Base-by-base conservation (phyloP, 2,797 vertebrate genomes). In the Muscicapa striata region DNA sequence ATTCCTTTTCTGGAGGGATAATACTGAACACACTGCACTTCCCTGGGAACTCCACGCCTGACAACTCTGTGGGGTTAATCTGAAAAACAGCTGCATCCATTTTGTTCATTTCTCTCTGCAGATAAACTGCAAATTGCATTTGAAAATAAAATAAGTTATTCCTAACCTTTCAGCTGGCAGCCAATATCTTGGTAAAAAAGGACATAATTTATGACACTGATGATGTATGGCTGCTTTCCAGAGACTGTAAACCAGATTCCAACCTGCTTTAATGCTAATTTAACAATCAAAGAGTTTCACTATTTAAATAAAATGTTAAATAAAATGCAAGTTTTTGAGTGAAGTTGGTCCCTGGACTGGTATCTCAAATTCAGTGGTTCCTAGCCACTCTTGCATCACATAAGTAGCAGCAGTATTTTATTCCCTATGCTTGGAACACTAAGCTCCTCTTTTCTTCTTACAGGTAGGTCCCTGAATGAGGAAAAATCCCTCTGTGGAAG, bases 41-140 rank as follows among this genome's bases (percentile, higher is more conserved):
- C 57, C 13, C 68, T 55, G 27, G 81, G 61, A 96, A 94, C 85
- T 93, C 92, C 75, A 72, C 41, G 45, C 20, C 26, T 69, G 79
- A 94, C 6, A 24, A 70, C 55, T 69, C 90, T 20, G 74, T 69
- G 66, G 95, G 95, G 97, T 98, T 98, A 97, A 97, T 95, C 96
- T 96, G 90, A 96, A 93, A 97, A 95, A 95, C 97, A 98, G 97
- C 96, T 98, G 97, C 95, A 97, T 96, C 94, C 95, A 93, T 97
- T 97, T 96, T 96, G 88, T 94, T 97, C 96, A 96, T 96, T 97
- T 96, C 95, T 95, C 91, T 97, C 93, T 73, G 9, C 78, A 95
- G 93, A 96, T 91, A 97, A 97, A 97, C 93, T 96, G 95, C 94
- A 97, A 98, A 97, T 95, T 97, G 90, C 96, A 97, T 96, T 97